These are phyloP conservation scores for Triplophysa tibetana DNA, from an alignment of 2,113 vertebrate genomes.

Conservation along the genomic window DNA sequence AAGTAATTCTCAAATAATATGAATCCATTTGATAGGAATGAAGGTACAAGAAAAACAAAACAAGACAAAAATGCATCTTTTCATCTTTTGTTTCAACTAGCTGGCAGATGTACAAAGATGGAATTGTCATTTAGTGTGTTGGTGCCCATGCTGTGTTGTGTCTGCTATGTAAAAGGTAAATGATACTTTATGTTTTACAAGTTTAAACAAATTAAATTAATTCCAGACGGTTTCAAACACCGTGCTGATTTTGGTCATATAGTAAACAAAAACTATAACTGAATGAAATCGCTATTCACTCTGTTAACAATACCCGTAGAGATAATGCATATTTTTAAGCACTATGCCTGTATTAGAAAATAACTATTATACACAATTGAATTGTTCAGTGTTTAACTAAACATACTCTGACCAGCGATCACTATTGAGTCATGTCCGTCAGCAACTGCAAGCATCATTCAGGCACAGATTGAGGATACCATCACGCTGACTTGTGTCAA, in stretches of 20 bases:
- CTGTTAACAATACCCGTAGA: neutral
- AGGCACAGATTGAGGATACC: conserved; percentile 15
- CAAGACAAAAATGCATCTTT: neutral
- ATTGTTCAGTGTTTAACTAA: neutral
- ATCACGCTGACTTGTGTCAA: conserved; percentile 66
- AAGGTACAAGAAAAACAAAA: too few species aligned
- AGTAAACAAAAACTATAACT: too few species aligned
- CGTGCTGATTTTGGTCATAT: too few species aligned
- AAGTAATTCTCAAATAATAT: neutral
- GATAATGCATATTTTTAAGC: too few species aligned
- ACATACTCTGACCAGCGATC: conserved; percentile 53
- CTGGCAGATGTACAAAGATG: conserved; percentile 29
- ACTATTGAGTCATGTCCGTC: conserved; percentile 52
- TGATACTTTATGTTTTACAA: neutral
- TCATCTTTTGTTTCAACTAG: neutral
- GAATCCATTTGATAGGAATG: neutral
- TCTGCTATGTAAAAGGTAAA: conserved; percentile 10
- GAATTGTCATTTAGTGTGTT: neutral
- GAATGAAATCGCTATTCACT: neutral
- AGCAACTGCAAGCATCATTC: conserved; percentile 50
- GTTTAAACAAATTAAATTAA: neutral
- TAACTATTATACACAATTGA: neutral
- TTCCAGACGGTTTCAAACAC: neutral
- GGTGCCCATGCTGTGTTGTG: conserved; percentile 14
- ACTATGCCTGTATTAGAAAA: too few species aligned